These are phyloP conservation scores for Pyrgus malvae DNA, from an alignment of 2,888 invertebrate genomes.

Conservation along the genomic window DNA sequence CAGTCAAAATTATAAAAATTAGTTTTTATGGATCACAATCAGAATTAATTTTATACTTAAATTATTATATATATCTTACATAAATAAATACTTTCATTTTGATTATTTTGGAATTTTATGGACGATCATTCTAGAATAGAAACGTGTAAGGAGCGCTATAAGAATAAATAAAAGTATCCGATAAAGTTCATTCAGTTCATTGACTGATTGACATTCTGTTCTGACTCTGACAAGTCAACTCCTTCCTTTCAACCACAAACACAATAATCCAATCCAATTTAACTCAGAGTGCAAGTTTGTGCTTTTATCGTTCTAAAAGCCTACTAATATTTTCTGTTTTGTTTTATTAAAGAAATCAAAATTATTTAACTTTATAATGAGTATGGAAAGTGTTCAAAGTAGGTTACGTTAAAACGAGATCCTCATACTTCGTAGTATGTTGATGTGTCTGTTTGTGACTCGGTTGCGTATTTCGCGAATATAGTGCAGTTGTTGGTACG, in stretches of 20 bases:
- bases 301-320: constrained; percentile 38
- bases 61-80: too few species aligned
- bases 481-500: constrained; percentile 47
- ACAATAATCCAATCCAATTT: constrained; percentile 30
- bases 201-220: constrained; percentile 37
- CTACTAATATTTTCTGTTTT: constrained; percentile 37
- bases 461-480: constrained; percentile 36
- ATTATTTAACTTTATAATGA: constrained; percentile 25
- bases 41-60: too few species aligned
- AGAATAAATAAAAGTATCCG: too few species aligned
- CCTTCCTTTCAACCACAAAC: too few species aligned
- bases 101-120: too few species aligned
- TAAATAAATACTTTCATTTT: too few species aligned
- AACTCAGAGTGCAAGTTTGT: constrained; percentile 44
- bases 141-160: too few species aligned
- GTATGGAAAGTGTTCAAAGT: constrained; percentile 29
- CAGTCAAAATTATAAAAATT: too few species aligned
- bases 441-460: constrained; percentile 46
- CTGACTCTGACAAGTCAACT: constrained; percentile 28
- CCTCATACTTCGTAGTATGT: constrained; percentile 36
- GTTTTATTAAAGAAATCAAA: constrained; percentile 38
- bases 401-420: constrained; percentile 32
- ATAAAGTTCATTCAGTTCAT: too few species aligned
- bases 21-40: too few species aligned
- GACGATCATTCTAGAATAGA: too few species aligned